These are phyloP conservation scores for Lordiphosa stackelbergi DNA, from an alignment of 1,140 invertebrate species.

Conservation along the genomic window DNA sequence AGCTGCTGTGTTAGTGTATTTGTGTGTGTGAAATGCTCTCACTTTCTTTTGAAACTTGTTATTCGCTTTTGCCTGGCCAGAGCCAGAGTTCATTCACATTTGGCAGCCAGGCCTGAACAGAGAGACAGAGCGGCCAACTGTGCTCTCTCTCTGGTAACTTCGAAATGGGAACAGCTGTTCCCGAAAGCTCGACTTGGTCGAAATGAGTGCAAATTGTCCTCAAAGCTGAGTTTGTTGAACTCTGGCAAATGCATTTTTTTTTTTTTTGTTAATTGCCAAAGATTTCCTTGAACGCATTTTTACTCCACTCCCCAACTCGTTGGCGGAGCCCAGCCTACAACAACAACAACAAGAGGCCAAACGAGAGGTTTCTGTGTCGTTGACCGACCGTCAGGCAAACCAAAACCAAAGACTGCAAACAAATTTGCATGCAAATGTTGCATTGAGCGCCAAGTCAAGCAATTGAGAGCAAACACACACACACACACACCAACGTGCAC, in stretches of 20 bases:
- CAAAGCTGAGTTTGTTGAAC: slow-evolving; percentile 54
- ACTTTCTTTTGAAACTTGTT: slow-evolving; percentile 76
- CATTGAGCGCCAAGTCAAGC: slow-evolving; percentile 45
- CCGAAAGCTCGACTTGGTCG: slow-evolving; percentile 37
- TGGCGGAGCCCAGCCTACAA: slow-evolving; percentile 77
- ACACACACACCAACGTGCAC: slow-evolving; percentile 13
- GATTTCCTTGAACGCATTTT: slow-evolving; percentile 72
- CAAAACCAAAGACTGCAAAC: slow-evolving; percentile 54
- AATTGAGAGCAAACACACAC: slow-evolving; percentile 33
- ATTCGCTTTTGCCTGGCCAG: slow-evolving; percentile 62
- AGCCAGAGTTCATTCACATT: slow-evolving; percentile 73
- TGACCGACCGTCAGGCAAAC: slow-evolving; percentile 72
- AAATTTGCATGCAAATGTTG: slow-evolving; percentile 67
- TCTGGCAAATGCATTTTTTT: slow-evolving; percentile 15
- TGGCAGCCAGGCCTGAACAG: slow-evolving; percentile 37
- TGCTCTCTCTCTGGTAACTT: background rate
- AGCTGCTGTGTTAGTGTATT: slow-evolving; percentile 22
- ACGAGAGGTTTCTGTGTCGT: slow-evolving; percentile 73
- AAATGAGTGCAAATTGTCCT: slow-evolving; percentile 64
- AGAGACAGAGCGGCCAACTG: slow-evolving; percentile 12
- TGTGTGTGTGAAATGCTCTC: slow-evolving; percentile 61
- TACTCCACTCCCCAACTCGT: slow-evolving; percentile 14
- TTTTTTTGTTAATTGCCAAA: slow-evolving; percentile 52
- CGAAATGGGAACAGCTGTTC: slow-evolving; percentile 64
- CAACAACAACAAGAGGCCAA: slow-evolving; percentile 46